Evolutionary conservation across 2,113 vertebrate species (phyloP).

Genomic region (Tachycineta bicolor): DNA sequence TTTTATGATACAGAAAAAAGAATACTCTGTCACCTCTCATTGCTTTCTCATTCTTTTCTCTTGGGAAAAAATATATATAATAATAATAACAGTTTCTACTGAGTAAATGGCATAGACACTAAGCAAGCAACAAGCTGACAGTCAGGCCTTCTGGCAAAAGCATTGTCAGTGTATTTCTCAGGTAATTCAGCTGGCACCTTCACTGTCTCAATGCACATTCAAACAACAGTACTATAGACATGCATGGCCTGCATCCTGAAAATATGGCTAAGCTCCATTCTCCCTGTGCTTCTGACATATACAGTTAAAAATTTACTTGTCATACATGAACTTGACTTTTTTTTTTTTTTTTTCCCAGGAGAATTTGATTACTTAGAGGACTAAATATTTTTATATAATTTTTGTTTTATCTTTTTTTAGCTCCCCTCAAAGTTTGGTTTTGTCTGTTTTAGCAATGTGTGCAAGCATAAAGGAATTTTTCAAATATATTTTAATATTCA

Average conservation of each 20-base stretch:
- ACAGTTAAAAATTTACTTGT: not conserved
- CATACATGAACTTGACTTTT: not conserved
- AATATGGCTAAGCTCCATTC: not conserved
- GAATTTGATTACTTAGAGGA: not conserved
- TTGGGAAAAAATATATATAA: not conserved
- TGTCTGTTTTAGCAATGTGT: not conserved
- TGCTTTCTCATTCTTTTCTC: not conserved
- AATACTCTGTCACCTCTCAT: not conserved
- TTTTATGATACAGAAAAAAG: not conserved
- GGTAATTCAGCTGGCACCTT: not conserved
- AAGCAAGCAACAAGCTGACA: not conserved
- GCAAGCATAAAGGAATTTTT: not conserved
- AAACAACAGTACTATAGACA: fast-evolving
- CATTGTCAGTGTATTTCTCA: not conserved
- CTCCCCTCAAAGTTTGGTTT: not conserved
- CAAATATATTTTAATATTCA: not conserved
- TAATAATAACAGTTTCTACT: not conserved
- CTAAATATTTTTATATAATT: not conserved
- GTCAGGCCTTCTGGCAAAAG: not conserved
- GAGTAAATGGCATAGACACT: not conserved
- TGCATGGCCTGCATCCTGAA: not conserved
- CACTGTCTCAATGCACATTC: not conserved
- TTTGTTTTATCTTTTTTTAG: not conserved
- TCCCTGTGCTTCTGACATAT: not conserved
- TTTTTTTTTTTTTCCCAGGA: not conserved